Evolutionary conservation across 1,140 invertebrate species (phyloP).

Genomic region (Leptopilina boulardi): DNA sequence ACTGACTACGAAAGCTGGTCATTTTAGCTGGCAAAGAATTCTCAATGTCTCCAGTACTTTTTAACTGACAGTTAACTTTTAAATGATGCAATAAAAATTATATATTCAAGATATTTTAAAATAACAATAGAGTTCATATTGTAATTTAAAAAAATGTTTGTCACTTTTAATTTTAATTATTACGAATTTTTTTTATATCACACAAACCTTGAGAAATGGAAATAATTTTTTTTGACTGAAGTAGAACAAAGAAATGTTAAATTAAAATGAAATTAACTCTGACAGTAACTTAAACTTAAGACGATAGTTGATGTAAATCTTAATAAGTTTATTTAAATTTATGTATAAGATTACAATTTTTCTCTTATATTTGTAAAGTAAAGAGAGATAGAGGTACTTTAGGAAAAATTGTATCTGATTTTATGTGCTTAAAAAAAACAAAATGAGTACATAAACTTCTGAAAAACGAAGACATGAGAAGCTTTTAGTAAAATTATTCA

Average conservation of each 20-base stretch:
- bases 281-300: too few species aligned
- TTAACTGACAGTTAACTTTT: background rate
- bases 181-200: too few species aligned
- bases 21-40: background rate
- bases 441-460: background rate
- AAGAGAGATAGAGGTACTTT: too few species aligned
- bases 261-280: too few species aligned
- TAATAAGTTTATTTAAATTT: too few species aligned
- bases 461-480: constrained; percentile 14
- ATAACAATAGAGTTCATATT: background rate
- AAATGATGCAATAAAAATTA: background rate
- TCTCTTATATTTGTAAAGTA: too few species aligned
- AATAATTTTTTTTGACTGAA: too few species aligned
- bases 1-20: constrained; percentile 1
- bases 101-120: background rate
- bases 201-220: too few species aligned
- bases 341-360: too few species aligned
- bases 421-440: background rate
- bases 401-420: background rate
- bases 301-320: too few species aligned
- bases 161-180: too few species aligned
- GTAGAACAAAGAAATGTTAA: too few species aligned
- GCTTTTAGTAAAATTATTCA: constrained; percentile 26
- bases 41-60: background rate
- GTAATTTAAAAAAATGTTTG: background rate